Conservation (phyloP, 92 coral and sea anemone species). For the Hydrozoanthus gracilis region DNA sequence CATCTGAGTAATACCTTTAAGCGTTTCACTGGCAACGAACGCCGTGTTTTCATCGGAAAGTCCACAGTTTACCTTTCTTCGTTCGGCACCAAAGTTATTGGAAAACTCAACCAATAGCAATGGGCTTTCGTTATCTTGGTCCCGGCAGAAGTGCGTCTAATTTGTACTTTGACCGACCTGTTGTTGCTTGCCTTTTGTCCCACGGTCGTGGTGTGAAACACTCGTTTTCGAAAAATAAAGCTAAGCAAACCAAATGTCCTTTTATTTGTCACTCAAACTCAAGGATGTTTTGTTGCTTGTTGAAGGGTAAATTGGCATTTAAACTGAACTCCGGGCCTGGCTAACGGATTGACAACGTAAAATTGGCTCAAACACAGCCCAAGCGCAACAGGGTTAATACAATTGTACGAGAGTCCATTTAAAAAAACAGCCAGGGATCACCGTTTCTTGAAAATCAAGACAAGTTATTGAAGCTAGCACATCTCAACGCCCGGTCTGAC, state of each 20-base stretch:
- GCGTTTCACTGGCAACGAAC: conserved; percentile 35
- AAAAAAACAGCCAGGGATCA: not conserved
- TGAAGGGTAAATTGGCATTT: conserved; percentile 2
- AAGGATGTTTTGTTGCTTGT: conserved; percentile 5
- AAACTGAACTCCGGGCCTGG: conserved; percentile 24
- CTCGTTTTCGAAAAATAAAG: conserved; percentile 11
- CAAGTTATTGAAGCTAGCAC: not conserved
- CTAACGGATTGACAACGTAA: conserved; percentile 1
- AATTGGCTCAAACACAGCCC: not conserved
- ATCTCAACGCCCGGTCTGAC: too few relatives aligned
- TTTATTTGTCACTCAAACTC: conserved; percentile 8
- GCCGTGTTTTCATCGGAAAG: conserved; percentile 32
- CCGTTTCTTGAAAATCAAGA: not conserved
- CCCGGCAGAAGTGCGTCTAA: conserved; percentile 10
- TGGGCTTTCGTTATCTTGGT: conserved; percentile 15
- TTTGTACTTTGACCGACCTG: conserved; percentile 10
- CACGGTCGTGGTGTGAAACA: not conserved
- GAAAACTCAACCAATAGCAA: not conserved
- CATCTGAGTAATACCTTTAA: conserved; percentile 27
- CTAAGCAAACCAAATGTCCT: not conserved
- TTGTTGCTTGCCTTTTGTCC: not conserved
- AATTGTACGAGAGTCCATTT: not conserved
- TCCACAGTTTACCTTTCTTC: too few relatives aligned
- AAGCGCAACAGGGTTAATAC: not conserved
- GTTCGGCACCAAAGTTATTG: conserved; percentile 31